phyloP scores from a whole-genome alignment of 1,140 invertebrate genomes.

The Monomorium pharaonis region DNA sequence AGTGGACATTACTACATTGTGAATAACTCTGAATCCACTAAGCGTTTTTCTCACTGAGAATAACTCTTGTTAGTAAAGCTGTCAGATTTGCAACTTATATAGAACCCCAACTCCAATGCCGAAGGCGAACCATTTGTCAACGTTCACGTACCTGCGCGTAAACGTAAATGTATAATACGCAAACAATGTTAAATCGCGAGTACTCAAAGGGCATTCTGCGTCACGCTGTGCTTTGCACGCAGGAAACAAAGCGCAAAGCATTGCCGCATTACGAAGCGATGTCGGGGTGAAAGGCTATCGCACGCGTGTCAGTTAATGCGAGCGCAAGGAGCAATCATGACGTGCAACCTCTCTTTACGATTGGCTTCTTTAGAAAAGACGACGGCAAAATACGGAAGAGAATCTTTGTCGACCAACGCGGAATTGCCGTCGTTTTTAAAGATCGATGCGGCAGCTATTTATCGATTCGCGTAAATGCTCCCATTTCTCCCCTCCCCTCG shows the following conservation, averaged over 20 bases:
- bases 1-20: not conserved
- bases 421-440: not conserved
- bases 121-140: slow-evolving; percentile 45
- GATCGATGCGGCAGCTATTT: slow-evolving; percentile 5
- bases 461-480: slow-evolving; percentile 15
- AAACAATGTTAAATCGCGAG: slow-evolving; percentile 45
- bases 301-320: slow-evolving; percentile 3
- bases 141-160: slow-evolving; percentile 9
- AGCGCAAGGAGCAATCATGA: not conserved
- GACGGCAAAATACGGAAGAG: not conserved
- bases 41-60: not conserved
- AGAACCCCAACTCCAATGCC: not conserved
- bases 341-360: not conserved
- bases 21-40: slow-evolving; percentile 10
- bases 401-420: not conserved
- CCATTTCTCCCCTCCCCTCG: not conserved
- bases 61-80: slow-evolving; percentile 28
- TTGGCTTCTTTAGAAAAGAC: not conserved
- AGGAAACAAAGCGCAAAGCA: slow-evolving; percentile 43
- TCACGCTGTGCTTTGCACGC: slow-evolving; percentile 4
- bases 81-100: slow-evolving; percentile 20
- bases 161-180: slow-evolving; percentile 29
- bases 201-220: slow-evolving; percentile 22
- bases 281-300: slow-evolving; percentile 23
- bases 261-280: slow-evolving; percentile 24